These are phyloP conservation scores for Caiman crocodilus DNA, from an alignment of 2,797 vertebrate genomes.

Conservation along the genomic window DNA sequence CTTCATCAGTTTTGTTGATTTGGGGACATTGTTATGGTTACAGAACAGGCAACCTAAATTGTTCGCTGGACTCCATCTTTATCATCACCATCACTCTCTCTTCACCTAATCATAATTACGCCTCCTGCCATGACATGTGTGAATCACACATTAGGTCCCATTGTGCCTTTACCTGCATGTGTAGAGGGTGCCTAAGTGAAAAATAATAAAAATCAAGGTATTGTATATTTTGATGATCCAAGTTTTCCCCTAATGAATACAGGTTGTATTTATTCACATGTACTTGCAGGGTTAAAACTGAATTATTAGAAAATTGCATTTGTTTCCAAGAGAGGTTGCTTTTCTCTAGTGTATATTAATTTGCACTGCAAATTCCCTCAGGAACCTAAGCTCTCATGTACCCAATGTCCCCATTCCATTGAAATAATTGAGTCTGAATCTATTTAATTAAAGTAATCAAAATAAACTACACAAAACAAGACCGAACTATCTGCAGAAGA, in stretches of 20 bases:
- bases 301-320: not conserved
- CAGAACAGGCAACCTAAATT: no score
- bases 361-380: not conserved
- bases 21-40: no score
- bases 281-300: not conserved
- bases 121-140: no score
- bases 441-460: not conserved
- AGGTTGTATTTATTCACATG: not conserved
- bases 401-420: not conserved
- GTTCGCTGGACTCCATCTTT: no score
- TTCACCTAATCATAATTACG: no score
- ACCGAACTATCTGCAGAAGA: not conserved
- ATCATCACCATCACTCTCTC: no score
- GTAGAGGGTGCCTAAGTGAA: not conserved
- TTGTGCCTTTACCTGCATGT: no score
- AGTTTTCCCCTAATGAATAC: not conserved
- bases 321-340: not conserved
- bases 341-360: not conserved
- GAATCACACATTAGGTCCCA: no score
- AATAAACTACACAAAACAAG: not conserved
- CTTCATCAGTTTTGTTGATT: no score
- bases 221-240: not conserved
- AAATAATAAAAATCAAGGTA: not conserved
- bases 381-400: not conserved
- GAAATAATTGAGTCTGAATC: not conserved